Base-by-base conservation (phyloP, 2,888 invertebrate genomes). In the Caenorhabditis wallacei region DNA sequence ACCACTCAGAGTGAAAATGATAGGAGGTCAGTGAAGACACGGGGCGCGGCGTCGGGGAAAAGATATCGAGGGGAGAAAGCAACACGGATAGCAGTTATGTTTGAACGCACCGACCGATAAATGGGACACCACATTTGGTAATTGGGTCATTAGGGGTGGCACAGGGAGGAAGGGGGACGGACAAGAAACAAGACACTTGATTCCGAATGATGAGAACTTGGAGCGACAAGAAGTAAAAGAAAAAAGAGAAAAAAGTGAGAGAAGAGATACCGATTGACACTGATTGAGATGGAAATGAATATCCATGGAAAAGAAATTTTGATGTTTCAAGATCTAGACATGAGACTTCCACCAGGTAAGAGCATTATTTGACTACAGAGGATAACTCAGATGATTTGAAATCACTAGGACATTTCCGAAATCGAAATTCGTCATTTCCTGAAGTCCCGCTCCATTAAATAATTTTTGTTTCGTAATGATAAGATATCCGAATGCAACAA, bases 101-200 rank as follows among this genome's bases (percentile, higher is more conserved):
- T 76, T 76, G 76, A 76, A 76, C 76, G 72, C 56, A 66, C 64
- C 63, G 63, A 54, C 64, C 68, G 74, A 76, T 66, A 74, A 72
- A 64, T 64, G 78, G 75, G 82, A 71, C 72, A 80, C 74, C 71
- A 69, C 72, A 64, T 72, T 63, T 78, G 81, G 75, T 78, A 78
- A 79, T 74, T 81, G 79, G 84, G 78, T 80, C 72, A 70, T 57
- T 57, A 78, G 79, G 75, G 75, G 80, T 75, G 80, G 75, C 74
- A 81, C 74, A 66, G 53, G 40, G 16, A 66, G 53, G 40, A 13
- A 63, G 18, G 56, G 43, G 30, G 63, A 30, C 20, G 24, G 48
- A 61, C 56, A 26, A 26, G n/a, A n/a, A 46, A 20, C 13, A n/a
- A 22, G 64, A 71, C 53, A 71, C 66, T 79, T 79, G 63, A 63